Percentiles rank a stretch among this genome's conserved stretches.
These are phyloP conservation scores for Lasius fuliginosus DNA, from an alignment of 2,888 invertebrate genomes.

Conservation along the genomic window DNA sequence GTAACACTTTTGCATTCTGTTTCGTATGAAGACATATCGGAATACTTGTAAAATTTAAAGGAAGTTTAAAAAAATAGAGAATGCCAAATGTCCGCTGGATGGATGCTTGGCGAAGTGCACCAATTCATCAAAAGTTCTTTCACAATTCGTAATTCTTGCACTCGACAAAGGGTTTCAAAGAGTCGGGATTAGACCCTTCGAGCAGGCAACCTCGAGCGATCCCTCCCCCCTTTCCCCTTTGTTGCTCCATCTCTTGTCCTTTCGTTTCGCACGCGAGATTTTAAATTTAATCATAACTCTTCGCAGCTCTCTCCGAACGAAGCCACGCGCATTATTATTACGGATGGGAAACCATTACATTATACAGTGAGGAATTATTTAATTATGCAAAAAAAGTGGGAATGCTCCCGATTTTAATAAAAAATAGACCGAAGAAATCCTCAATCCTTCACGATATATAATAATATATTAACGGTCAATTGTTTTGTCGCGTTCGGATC, in stretches of 20 bases:
- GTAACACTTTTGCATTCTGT: not conserved
- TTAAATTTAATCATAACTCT: constrained; percentile 79
- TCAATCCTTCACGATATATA: not conserved
- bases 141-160: constrained; percentile 73
- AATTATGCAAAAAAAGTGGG: not conserved
- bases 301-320: constrained; percentile 53
- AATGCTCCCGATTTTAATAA: not conserved
- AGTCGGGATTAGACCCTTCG: constrained; percentile 59
- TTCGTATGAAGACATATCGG: not conserved
- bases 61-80: not conserved
- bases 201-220: constrained; percentile 54
- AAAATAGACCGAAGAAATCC: not conserved
- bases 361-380: constrained; percentile 35
- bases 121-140: constrained; percentile 76
- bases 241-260: constrained; percentile 61
- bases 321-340: constrained; percentile 70
- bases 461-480: not conserved
- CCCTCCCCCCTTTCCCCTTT: constrained; percentile 38
- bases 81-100: constrained; percentile 40
- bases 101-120: constrained; percentile 64
- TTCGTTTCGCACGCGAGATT: constrained; percentile 75
- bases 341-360: constrained; percentile 54
- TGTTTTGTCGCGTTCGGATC: not conserved
- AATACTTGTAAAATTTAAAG: not conserved
- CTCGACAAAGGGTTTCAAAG: constrained; percentile 68